Evolutionary conservation across 1,140 invertebrate species (phyloP).

Genomic region (Spodoptera frugiperda): DNA sequence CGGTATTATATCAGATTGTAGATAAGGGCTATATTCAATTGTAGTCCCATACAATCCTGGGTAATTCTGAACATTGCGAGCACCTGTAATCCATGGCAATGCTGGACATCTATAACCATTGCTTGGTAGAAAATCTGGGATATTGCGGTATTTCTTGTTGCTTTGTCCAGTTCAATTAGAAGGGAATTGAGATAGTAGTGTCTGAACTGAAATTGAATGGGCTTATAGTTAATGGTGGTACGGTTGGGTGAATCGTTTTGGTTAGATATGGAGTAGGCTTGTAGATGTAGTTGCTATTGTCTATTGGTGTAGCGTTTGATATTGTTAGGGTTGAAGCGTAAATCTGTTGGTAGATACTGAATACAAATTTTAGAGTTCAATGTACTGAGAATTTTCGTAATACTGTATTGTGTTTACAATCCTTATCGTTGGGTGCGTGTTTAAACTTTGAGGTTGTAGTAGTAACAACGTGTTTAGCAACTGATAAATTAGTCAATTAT

Average conservation of each 20-base stretch:
- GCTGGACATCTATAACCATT: conserved; percentile 4
- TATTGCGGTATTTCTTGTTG: conserved; percentile 5
- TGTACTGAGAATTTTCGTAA: no score
- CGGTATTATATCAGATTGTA: conserved; percentile 2
- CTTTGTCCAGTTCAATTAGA: conserved; percentile 21
- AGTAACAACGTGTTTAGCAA: no score
- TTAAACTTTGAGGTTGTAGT: no score
- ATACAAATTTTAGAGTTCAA: no score
- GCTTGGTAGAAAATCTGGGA: background rate
- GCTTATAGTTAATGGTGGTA: background rate
- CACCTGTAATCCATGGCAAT: conserved; percentile 13
- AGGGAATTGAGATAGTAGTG: background rate
- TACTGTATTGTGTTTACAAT: no score
- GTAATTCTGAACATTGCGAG: conserved; percentile 12
- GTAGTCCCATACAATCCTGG: background rate
- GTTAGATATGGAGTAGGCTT: background rate
- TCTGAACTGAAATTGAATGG: background rate
- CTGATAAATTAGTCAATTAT: no score
- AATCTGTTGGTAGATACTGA: no score
- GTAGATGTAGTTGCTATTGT: no score
- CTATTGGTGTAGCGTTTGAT: no score
- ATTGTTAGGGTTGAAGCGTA: no score
- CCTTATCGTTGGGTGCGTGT: no score
- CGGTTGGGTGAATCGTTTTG: background rate
- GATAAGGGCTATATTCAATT: conserved; percentile 26